Base-by-base conservation (phyloP, 1,140 invertebrate species). In the Drosophila suzukii region DNA sequence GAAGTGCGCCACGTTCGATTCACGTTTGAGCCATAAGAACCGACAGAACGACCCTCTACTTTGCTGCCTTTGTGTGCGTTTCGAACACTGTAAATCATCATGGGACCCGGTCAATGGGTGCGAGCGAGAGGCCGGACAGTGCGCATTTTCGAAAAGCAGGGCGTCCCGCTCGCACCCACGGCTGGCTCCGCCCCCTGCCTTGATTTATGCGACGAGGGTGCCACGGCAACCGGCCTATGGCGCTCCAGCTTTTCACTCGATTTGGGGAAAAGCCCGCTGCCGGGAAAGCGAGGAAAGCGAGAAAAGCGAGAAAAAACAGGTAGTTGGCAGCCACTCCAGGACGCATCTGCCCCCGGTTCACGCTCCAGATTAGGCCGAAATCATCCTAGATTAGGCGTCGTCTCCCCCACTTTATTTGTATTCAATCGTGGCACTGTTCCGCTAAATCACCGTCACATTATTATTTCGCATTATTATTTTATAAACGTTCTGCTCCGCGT, bases 401-500 rank as follows among this genome's bases (percentile, higher is more conserved):
- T 20, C 63, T 43, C 75, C 38, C 59, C 66, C 36, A 68, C 74
- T 89, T 89, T 89, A 91, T 91, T 91, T 91, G 85, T 91, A 91
- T 91, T 91, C 90, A 91, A 91, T 91, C 77, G 90, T 75, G 90
- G 75, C 79, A 79, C 80, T 86, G 60, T 91, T 89, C 85, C 84
- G 76, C 81, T 91, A 91, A 91, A 91, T 91, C 90, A 90, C 89
- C 89, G 81, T 82, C 85, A 86, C 85, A 90, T 90, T 90, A 90
- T 90, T 90, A 89, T 90, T 90, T 90, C 79, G 73, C 78, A 91
- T 91, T 91, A 91, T 86, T 91, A 91, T 91, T 91, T 91, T 91
- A 89, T 83, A 91, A 91, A 82, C 89, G 84, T 89, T 88, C 74
- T 65, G 73, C 75, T 73, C 65, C 75, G 57, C 75, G 81, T 85